phyloP scores from a whole-genome alignment of 2,888 invertebrate genomes.

The Melanostoma mellinum region DNA sequence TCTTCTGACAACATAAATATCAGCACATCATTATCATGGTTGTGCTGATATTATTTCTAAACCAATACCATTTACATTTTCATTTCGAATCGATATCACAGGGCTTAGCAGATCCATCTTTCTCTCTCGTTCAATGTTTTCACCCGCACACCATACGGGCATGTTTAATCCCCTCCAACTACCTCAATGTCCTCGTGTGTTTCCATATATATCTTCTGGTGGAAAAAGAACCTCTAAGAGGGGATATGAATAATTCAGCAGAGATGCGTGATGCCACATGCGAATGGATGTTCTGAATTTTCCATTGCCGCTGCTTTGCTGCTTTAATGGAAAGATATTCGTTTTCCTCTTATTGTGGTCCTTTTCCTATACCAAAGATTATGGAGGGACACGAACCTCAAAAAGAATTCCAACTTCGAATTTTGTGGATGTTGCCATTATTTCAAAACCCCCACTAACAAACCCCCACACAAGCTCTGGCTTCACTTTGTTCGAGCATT shows the following conservation, averaged over 20 bases:
- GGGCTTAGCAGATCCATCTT: conserved; percentile 61
- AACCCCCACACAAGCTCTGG: neutral
- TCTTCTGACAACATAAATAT: conserved; percentile 53
- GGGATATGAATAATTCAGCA: conserved; percentile 69
- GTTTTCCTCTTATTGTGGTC: conserved; percentile 15
- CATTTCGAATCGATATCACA: conserved; percentile 59
- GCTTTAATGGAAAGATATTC: conserved; percentile 48
- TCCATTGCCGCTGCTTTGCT: conserved; percentile 11
- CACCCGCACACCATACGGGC: neutral
- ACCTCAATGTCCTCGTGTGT: neutral
- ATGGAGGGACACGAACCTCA: conserved; percentile 43
- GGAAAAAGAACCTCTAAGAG: conserved; percentile 20
- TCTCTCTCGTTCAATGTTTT: conserved; percentile 30
- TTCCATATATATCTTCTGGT: neutral
- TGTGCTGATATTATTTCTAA: conserved; percentile 52
- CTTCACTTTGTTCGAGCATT: conserved; percentile 1
- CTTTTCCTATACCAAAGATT: conserved; percentile 24
- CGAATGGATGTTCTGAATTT: conserved; percentile 52
- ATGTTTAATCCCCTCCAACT: conserved; percentile 14
- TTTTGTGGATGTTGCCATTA: conserved; percentile 60
- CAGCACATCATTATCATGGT: conserved; percentile 62
- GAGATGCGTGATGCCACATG: conserved; percentile 69
- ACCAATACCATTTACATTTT: conserved; percentile 63
- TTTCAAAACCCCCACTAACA: conserved; percentile 12
- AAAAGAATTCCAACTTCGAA: conserved; percentile 49